phyloP scores from a whole-genome alignment of 2,113 vertebrate genomes.

The Xiphorhynchus elegans region DNA sequence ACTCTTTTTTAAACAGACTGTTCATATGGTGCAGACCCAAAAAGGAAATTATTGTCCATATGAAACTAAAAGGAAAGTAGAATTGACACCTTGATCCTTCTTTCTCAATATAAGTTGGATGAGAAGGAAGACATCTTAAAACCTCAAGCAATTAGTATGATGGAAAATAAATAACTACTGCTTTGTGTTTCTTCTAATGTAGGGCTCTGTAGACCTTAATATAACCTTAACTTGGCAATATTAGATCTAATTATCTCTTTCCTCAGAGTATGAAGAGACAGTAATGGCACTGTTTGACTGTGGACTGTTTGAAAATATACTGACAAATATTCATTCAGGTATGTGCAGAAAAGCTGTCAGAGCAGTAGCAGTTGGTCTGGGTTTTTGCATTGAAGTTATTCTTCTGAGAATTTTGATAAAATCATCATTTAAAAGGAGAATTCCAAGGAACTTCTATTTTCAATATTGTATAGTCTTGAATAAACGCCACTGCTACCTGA shows the following conservation, averaged over 20 bases:
- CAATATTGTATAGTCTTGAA: not conserved
- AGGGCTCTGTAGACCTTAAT: not conserved
- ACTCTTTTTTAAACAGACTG: not conserved
- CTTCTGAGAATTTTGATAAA: not conserved
- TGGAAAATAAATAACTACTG: not conserved
- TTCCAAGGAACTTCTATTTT: not conserved
- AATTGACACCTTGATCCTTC: not conserved
- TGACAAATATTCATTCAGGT: conserved; percentile 70
- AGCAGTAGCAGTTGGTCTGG: not conserved
- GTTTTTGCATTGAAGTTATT: not conserved
- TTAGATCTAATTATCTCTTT: not conserved
- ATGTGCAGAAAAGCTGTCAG: not conserved
- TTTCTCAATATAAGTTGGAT: not conserved
- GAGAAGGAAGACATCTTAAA: not conserved
- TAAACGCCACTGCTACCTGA: not conserved
- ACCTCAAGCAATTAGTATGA: not conserved
- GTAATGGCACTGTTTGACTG: conserved; percentile 73
- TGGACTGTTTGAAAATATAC: conserved; percentile 72
- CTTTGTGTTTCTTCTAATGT: not conserved
- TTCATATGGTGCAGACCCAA: not conserved
- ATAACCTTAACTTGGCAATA: not conserved
- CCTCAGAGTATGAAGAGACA: conserved; percentile 76
- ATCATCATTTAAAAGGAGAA: not conserved
- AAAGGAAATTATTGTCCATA: not conserved
- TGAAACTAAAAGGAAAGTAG: not conserved